Conservation (phyloP, 30 jellyfish, hydroid and myxozoan species). For the Nemopilema nomurai region DNA sequence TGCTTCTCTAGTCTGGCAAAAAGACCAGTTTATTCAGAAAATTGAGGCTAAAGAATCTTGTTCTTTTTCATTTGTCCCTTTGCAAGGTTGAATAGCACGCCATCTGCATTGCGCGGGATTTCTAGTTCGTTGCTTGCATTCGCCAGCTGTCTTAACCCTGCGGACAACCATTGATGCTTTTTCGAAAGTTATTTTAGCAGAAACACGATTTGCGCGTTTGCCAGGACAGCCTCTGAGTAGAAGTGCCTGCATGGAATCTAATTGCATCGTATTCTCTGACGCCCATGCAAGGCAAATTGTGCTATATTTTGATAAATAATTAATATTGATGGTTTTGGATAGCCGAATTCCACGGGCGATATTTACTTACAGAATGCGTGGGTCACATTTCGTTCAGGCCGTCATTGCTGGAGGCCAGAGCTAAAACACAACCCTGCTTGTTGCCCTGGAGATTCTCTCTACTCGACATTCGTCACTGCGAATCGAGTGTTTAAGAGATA, state of each 20-base stretch:
- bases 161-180: background rate
- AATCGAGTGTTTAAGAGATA: background rate
- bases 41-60: too few species aligned
- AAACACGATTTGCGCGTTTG: background rate
- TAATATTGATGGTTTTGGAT: background rate
- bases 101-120: background rate
- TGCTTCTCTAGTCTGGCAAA: too few species aligned
- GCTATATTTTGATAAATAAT: background rate
- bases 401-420: background rate
- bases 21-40: too few species aligned
- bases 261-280: background rate
- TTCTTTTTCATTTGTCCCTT: too few species aligned
- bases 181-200: background rate
- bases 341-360: background rate
- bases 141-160: background rate
- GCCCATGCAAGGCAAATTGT: background rate
- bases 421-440: background rate
- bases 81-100: too few species aligned
- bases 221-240: background rate
- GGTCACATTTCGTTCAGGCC: background rate
- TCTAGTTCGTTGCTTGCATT: background rate
- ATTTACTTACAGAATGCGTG: background rate
- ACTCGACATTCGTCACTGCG: background rate
- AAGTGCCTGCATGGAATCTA: background rate
- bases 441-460: background rate